phyloP scores from a whole-genome alignment of 2,888 invertebrate species.

The Sinodicranocentrus sp. region DNA sequence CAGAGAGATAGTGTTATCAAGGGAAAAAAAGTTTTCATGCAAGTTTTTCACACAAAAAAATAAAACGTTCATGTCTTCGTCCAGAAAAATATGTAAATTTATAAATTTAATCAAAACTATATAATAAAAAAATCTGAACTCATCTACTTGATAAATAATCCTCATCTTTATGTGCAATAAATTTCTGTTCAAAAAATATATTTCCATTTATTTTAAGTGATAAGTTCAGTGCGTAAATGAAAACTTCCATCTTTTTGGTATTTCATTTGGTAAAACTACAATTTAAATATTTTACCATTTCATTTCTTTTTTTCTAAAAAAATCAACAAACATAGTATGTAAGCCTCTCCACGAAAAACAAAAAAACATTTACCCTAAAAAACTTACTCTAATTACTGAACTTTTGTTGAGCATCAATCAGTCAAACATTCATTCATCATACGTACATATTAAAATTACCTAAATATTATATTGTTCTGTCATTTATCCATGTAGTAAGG shows the following conservation, averaged over 20 bases:
- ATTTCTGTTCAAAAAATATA: not conserved
- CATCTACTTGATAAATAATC: not conserved
- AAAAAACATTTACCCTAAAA: conserved; percentile 39
- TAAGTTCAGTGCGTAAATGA: conserved; percentile 43
- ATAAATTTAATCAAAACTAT: too few relatives aligned
- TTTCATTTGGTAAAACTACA: conserved; percentile 28
- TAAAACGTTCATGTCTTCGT: not conserved
- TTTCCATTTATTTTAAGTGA: conserved; percentile 3
- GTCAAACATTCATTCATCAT: conserved; percentile 45
- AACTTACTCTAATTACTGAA: conserved; percentile 39
- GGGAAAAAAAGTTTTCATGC: not conserved
- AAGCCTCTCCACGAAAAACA: conserved; percentile 44
- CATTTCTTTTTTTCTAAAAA: conserved; percentile 30
- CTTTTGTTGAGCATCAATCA: conserved; percentile 62
- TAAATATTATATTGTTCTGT: not conserved
- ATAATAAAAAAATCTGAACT: too few relatives aligned
- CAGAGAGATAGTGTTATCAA: conserved; percentile 5
- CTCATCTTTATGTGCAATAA: not conserved
- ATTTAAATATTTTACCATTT: conserved; percentile 53
- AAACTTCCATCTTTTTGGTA: conserved; percentile 23
- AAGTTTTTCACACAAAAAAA: conserved; percentile 2
- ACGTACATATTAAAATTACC: conserved; percentile 2
- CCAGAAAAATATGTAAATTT: too few relatives aligned
- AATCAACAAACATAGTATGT: conserved; percentile 36
- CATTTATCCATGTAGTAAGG: not conserved